Evolutionary conservation across 2,113 vertebrate genomes (phyloP).

Genomic region (Notiomystis cincta): DNA sequence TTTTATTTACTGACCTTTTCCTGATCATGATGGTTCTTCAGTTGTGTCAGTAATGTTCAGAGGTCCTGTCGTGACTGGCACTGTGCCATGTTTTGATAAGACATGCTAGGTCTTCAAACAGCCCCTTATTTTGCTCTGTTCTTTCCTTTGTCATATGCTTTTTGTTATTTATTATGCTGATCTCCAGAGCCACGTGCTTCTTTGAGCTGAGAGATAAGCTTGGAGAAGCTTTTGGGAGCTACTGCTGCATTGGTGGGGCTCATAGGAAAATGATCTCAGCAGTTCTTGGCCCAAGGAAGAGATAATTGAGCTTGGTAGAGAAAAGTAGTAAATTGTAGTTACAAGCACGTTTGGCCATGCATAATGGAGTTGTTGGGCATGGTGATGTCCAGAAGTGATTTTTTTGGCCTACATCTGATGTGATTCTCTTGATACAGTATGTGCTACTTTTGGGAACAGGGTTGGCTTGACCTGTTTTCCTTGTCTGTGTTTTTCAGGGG

Average conservation of each 20-base stretch:
- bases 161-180: background rate
- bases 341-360: background rate
- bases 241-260: background rate
- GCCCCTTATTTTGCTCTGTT: background rate
- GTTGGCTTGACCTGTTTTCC: background rate
- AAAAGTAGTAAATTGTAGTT: background rate
- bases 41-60: background rate
- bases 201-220: background rate
- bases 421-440: background rate
- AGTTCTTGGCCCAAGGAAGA: background rate
- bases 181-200: background rate
- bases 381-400: background rate
- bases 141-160: background rate
- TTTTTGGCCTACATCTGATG: background rate
- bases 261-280: background rate
- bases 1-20: background rate
- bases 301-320: background rate
- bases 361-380: background rate
- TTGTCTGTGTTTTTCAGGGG: constrained; percentile 73
- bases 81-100: background rate
- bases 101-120: background rate
- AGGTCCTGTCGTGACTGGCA: background rate
- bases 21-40: background rate
- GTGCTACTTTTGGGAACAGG: background rate
- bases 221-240: background rate